Base-by-base conservation (phyloP, 2,113 vertebrate genomes). In the Isichthys henryi region DNA sequence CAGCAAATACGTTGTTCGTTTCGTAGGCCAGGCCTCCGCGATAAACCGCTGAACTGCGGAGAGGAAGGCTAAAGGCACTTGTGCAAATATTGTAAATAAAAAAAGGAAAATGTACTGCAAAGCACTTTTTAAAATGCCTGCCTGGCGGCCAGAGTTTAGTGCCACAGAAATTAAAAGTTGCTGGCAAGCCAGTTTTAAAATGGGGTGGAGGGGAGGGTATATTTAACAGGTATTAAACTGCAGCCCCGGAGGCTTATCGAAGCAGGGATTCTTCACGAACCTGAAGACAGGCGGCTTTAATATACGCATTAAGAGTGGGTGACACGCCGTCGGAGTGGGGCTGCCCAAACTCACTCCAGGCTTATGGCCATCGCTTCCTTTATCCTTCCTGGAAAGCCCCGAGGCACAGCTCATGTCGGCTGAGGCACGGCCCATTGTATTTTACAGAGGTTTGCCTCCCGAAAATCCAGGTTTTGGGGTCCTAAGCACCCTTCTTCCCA, bases 111-210 rank as follows among this genome's bases (percentile, higher is more conserved):
- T n/a, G 48, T 15, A 31, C 45, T 19, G 27, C 31, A 19, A 53
- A 52, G 85, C 48, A 35, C 31, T 31, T 48, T 84, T n/a, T 48
- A 27, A 84, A 46, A n/a, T 43, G 82, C 21, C 45, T 84, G 82
- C 23, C 85, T 39, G 13, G 49, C 31, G 50, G 85, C 50, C 50
- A 56, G 49, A 27, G 23, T 35, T n/a, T n/a, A 53, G 31, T 23
- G 27, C 39, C 35, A 48, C 82, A 84, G 82, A 84, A 84, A 84
- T 84, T 84, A 84, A 84, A 84, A 84, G 82, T 84, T 23, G 82
- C 82, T 27, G 27, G 49, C 13, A 3, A 86, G 49, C 48, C 23
- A 4, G 49, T 52, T 49, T 52, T 86, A 49, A 84, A 86, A 50
- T 2, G 10, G n/a, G 62, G 27, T n/a, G 27, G 84, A 31, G 85